Conservation (phyloP, 2,797 vertebrate species). For the Megalops cyprinoides region DNA sequence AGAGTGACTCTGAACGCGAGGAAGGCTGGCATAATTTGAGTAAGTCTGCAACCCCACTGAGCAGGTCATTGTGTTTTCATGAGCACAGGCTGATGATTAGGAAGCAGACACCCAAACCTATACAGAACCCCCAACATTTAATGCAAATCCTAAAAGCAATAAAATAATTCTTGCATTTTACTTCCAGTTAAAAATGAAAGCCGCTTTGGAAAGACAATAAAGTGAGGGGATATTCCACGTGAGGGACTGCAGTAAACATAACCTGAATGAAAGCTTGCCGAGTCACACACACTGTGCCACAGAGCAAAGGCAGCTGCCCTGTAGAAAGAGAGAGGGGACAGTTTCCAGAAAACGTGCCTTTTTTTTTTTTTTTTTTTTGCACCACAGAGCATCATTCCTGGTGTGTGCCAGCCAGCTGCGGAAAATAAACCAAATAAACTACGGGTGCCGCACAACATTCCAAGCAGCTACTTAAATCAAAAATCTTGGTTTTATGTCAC, state of each 20-base stretch:
- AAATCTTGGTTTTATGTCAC: background rate
- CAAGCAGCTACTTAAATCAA: background rate
- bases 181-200: background rate
- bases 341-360: constrained; percentile 12
- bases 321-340: background rate
- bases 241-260: constrained; percentile 17
- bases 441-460: background rate
- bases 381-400: background rate
- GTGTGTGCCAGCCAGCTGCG: background rate
- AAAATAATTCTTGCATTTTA: background rate
- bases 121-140: background rate
- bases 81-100: background rate
- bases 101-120: background rate
- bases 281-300: constrained; percentile 38
- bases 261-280: constrained; percentile 35
- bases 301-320: constrained; percentile 19
- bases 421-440: constrained; percentile 8
- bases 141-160: background rate
- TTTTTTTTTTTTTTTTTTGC: too few species aligned
- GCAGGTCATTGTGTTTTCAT: background rate
- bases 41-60: background rate
- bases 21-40: constrained; percentile 1
- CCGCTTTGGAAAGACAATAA: background rate
- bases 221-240: background rate
- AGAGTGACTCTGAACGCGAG: background rate